A percentile compares a stretch with the other conserved stretches of the same genome.
Evolutionary conservation across 2,797 vertebrate genomes (phyloP).

Genomic region (Macropodus opercularis): DNA sequence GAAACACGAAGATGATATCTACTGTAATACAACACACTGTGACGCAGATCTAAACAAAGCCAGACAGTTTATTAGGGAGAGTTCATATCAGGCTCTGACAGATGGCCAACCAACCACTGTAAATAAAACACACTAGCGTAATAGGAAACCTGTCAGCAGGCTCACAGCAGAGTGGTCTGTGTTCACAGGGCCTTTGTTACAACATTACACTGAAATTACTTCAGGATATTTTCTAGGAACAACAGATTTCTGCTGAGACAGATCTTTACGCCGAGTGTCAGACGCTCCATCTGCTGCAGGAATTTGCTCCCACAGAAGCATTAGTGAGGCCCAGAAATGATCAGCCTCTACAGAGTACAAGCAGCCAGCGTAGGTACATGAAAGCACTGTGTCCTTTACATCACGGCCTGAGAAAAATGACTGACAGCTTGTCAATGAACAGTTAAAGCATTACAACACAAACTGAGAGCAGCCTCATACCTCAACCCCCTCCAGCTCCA

Average conservation of each 20-base stretch:
- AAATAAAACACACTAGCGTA: not conserved
- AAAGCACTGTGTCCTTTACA: too few relatives aligned
- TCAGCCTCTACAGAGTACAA: too few relatives aligned
- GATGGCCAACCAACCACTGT: not conserved
- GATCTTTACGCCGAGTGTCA: not conserved
- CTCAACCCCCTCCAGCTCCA: conserved; percentile 95
- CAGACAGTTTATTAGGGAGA: not conserved
- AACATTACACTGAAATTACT: not conserved
- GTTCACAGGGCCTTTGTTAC: not conserved
- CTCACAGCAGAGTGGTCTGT: not conserved
- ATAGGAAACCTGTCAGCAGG: not conserved
- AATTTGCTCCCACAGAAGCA: too few relatives aligned
- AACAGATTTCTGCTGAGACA: not conserved
- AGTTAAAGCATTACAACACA: too few relatives aligned
- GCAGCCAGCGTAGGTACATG: too few relatives aligned
- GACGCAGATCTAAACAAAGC: not conserved
- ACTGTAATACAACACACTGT: not conserved
- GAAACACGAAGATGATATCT: too few relatives aligned
- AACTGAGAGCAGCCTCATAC: too few relatives aligned
- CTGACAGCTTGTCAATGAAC: too few relatives aligned
- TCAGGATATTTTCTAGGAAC: not conserved
- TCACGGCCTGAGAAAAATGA: too few relatives aligned
- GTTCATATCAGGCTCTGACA: not conserved
- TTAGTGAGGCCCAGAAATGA: too few relatives aligned
- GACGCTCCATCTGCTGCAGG: too few relatives aligned